These are phyloP conservation scores for Cheirogaleus medius DNA, from an alignment of 2,113 vertebrate genomes.

Conservation along the genomic window DNA sequence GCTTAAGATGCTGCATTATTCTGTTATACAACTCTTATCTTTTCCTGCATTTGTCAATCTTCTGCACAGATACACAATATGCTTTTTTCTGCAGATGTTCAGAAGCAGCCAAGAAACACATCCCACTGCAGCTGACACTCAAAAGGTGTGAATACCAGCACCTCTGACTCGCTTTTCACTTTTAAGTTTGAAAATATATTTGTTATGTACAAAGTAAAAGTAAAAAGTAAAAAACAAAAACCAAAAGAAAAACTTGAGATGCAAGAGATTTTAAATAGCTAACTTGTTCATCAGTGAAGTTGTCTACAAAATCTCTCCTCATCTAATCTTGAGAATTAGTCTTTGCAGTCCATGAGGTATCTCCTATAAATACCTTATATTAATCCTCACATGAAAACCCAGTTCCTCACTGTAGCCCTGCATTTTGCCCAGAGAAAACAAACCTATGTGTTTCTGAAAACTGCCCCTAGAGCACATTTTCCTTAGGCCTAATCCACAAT, in stretches of 20 bases:
- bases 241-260: not conserved
- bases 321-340: not conserved
- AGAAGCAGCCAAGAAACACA: not conserved
- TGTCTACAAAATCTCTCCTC: not conserved
- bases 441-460: not conserved
- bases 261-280: not conserved
- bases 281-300: not conserved
- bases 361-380: not conserved
- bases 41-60: not conserved
- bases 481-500: not conserved
- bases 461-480: not conserved
- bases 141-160: not conserved
- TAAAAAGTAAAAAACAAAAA: not conserved
- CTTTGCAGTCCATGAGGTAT: not conserved
- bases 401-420: not conserved
- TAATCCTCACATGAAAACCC: not conserved
- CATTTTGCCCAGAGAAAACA: not conserved
- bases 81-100: not conserved
- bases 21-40: not conserved
- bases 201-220: constrained; percentile 21
- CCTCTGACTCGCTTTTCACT: not conserved
- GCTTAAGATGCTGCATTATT: not conserved
- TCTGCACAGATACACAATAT: not conserved
- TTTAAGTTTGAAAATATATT: not conserved
- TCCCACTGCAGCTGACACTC: not conserved